Conservation (phyloP, 37 sponge, comb jelly and placozoan genomes). For the Eunapius fragilis region DNA sequence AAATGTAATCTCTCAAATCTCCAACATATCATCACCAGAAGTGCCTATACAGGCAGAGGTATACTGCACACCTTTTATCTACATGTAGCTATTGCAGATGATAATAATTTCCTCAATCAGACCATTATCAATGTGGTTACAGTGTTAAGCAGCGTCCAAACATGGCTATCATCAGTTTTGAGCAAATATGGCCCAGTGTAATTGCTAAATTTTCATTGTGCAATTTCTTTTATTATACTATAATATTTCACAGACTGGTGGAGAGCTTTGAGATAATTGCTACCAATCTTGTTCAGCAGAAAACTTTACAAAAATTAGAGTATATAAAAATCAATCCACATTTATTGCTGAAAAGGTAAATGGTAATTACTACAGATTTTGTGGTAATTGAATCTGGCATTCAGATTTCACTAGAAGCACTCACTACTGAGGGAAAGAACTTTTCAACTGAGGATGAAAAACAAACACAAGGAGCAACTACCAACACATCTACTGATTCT, state of each 20-base stretch:
- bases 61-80: not conserved
- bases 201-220: not conserved
- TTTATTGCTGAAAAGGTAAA: constrained; percentile 42
- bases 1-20: not conserved
- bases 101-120: not conserved
- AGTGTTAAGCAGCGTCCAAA: not conserved
- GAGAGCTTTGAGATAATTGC: constrained; percentile 41
- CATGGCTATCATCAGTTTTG: not conserved
- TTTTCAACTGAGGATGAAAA: too few relatives aligned
- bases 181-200: not conserved
- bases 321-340: constrained; percentile 9
- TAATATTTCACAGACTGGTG: constrained; percentile 20
- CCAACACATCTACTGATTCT: too few relatives aligned
- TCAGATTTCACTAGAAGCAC: too few relatives aligned
- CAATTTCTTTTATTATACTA: not conserved
- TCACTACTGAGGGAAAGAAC: too few relatives aligned
- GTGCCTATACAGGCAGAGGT: not conserved
- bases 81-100: not conserved
- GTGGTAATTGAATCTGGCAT: too few relatives aligned
- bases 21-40: not conserved
- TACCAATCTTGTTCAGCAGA: constrained; percentile 14
- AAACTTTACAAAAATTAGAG: constrained; percentile 5
- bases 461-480: too few relatives aligned
- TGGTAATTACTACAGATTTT: too few relatives aligned
- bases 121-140: not conserved